Evolutionary conservation across 2,113 vertebrate species (phyloP).

Genomic region (Pipa parva): DNA sequence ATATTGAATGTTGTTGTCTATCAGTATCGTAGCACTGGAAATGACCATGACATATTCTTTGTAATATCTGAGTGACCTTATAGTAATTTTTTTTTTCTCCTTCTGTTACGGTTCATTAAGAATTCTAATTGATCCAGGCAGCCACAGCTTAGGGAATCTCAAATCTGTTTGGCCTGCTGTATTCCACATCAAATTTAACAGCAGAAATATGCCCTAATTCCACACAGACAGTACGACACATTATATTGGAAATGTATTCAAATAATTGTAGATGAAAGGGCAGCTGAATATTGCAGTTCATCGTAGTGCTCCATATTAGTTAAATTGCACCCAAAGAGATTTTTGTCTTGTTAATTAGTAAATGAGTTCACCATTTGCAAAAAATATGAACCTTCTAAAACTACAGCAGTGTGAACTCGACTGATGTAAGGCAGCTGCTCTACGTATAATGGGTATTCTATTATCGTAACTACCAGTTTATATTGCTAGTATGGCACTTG

Average conservation of each 20-base stretch:
- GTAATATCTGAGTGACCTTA: background rate
- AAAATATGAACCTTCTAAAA: constrained; percentile 43
- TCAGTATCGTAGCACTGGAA: too few species aligned
- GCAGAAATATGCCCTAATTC: background rate
- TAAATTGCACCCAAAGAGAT: constrained; percentile 36
- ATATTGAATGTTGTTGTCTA: too few species aligned
- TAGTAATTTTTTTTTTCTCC: background rate
- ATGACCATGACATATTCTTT: background rate
- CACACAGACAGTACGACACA: background rate
- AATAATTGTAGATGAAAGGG: constrained; percentile 34
- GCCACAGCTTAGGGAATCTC: background rate
- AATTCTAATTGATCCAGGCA: background rate
- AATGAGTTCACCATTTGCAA: constrained; percentile 36
- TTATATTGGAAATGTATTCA: constrained; percentile 1
- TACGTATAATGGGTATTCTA: constrained; percentile 39
- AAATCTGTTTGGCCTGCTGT: background rate
- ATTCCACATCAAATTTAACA: background rate
- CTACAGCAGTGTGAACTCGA: constrained; percentile 31
- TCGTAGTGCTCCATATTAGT: constrained; percentile 17
- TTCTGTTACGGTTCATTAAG: background rate
- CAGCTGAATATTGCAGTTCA: constrained; percentile 32
- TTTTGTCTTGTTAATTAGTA: constrained; percentile 43
- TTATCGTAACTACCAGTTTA: constrained; percentile 41
- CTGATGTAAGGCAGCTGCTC: constrained; percentile 29
- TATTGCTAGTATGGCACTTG: constrained; percentile 33